Evolutionary conservation across 2,113 vertebrate species (phyloP).

Genomic region (Bujurquina vittata): DNA sequence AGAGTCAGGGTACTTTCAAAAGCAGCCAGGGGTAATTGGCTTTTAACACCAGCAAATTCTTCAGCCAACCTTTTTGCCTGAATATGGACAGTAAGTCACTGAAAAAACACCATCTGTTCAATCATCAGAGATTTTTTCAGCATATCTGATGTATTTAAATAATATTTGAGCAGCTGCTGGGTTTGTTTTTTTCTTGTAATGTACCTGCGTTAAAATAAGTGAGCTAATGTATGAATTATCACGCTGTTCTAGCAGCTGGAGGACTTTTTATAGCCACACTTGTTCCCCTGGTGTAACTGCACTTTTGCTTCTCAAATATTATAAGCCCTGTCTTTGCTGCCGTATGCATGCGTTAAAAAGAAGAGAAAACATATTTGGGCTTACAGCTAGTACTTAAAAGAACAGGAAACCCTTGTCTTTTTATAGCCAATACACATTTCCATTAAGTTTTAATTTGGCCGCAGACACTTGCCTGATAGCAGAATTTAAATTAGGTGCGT

Average conservation of each 20-base stretch:
- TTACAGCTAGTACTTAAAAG: conserved; percentile 50
- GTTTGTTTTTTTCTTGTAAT: conserved; percentile 6
- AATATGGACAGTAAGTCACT: background rate
- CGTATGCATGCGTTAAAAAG: conserved; percentile 16
- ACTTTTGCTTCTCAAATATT: conserved; percentile 25
- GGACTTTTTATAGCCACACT: conserved; percentile 3
- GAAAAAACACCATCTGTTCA: background rate
- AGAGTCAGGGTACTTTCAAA: conserved; percentile 59
- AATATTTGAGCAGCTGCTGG: background rate
- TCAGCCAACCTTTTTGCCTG: conserved; percentile 25
- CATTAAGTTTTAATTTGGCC: conserved; percentile 69
- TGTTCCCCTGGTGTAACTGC: conserved; percentile 26
- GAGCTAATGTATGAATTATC: conserved; percentile 42
- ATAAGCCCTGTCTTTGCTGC: conserved; percentile 9
- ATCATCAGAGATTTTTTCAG: background rate
- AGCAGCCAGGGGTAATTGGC: conserved; percentile 51
- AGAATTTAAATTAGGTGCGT: conserved; percentile 54
- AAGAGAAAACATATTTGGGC: conserved; percentile 6
- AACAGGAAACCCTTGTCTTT: conserved; percentile 49
- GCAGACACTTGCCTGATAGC: conserved; percentile 51
- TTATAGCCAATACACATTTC: conserved; percentile 57
- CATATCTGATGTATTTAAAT: conserved; percentile 1
- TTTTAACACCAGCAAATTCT: conserved; percentile 46
- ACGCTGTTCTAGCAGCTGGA: conserved; percentile 34
- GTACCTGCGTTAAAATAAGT: background rate